Evolutionary conservation across 1,140 invertebrate species (phyloP), one percentile per base, ranked within the genome.

Genomic region (Drosophila lowei): DNA sequence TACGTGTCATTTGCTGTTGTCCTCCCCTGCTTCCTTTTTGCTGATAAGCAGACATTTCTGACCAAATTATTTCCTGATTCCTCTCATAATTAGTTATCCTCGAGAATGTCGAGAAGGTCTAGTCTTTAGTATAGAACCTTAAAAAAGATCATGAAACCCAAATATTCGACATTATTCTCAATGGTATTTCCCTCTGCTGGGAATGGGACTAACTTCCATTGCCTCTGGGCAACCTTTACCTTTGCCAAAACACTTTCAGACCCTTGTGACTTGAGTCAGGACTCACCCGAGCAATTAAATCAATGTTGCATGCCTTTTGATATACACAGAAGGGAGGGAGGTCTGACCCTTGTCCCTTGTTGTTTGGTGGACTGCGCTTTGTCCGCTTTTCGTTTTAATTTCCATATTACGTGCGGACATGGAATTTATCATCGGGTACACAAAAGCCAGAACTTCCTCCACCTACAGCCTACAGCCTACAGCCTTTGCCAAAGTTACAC

Each of bases 401-500:
- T 79, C 50, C 75, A 86, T 80, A 88, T 88, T 68, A 76, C 83
- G 83, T 88, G 83, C 59, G 52, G 52, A 55, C 50, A 65, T 65
- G 72, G 70, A 76, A 85, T 88, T 81, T 81, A 77, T 85, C 79
- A 79, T 62, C 49, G 48, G 47, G 61, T 54, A 28, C 41, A 56
- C 54, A 48, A 16, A 56, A 41, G 42, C 41, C 50, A 49, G 18
- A 48, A 60, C 16, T 42, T 28, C 11, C 8, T 9, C 1, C 28
- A 42, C 47, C 16, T 34, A 55, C 47, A 68, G n/a, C 54, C 50
- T 3, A 23, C 21, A 23, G n/a, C n/a, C n/a, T n/a, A 23, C 1
- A 25, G 23, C 58, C 55, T 55, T 52, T 50, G 47, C 38, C 57
- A 72, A 64, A 79, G 77, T 64, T 72, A 72, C 72, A 76, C 72